These are phyloP conservation scores for Lepidonotus clava DNA, from an alignment of 2,888 invertebrate species.

Conservation along the genomic window DNA sequence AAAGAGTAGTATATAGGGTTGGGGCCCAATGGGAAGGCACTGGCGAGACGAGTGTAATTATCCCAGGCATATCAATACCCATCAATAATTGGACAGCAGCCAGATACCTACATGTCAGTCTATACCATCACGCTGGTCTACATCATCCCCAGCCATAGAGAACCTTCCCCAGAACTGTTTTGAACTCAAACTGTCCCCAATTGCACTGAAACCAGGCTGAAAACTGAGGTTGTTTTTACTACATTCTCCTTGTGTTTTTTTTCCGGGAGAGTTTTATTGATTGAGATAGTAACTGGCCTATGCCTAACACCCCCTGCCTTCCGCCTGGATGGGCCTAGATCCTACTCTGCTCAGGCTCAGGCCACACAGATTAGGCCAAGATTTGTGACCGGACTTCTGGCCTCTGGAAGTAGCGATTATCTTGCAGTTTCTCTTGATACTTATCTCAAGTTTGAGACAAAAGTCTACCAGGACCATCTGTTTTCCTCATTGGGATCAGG, in stretches of 20 bases:
- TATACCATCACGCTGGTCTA: background rate
- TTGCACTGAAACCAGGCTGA: background rate
- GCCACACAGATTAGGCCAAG: too few relatives aligned
- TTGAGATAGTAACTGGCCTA: background rate
- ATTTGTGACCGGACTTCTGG: too few relatives aligned
- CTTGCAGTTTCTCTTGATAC: too few relatives aligned
- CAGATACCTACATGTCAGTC: background rate
- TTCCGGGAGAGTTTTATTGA: background rate
- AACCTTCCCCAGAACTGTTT: background rate
- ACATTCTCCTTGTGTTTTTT: background rate
- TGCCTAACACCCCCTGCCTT: too few relatives aligned
- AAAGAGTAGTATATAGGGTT: too few relatives aligned
- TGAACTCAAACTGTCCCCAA: constrained; percentile 1
- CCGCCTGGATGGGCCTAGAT: too few relatives aligned
- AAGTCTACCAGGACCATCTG: too few relatives aligned
- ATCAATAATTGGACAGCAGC: background rate
- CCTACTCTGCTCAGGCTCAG: too few relatives aligned
- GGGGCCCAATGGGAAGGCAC: too few relatives aligned
- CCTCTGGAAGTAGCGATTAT: too few relatives aligned
- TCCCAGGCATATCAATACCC: background rate
- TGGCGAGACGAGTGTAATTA: background rate
- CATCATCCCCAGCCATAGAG: background rate
- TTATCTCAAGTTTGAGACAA: too few relatives aligned
- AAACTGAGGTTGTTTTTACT: background rate
- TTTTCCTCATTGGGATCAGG: too few relatives aligned